Base-by-base conservation (phyloP, 2,888 invertebrate genomes). In the Caradrina clavipalpis region DNA sequence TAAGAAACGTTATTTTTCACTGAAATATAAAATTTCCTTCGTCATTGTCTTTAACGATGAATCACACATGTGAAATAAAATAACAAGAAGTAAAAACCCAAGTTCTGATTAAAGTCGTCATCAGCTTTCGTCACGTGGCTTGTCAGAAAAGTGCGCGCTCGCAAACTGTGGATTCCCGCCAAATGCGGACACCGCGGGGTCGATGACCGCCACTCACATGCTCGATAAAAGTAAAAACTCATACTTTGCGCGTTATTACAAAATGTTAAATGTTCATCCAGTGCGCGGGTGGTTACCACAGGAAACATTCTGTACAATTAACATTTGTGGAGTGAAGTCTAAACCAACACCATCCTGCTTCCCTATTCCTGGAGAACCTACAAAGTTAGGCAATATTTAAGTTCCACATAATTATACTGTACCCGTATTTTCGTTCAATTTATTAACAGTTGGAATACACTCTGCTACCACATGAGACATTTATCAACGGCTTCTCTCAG, bases 161-260 rank as follows among this genome's bases (percentile, higher is more conserved):
- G 88, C 89, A 76, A 89, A 88, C 87, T 84, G 85, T 83, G 85
- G 84, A 85, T 87, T 88, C 87, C 85, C 89, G 87, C 89, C 89
- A 88, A 90, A 89, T 85, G 83, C 82, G 85, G 84, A 85, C 86
- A 83, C 67, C 77, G 82, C 83, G 60, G 65, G 89, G 88, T 90
- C 88, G 81, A 76, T 84, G 89, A 91, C 89, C 89, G 73, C 70
- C 72, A 74, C 82, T 85, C 86, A 88, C 89, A 89, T 89, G 89
- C 88, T 91, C 90, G 90, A 92, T 93, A 94, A 95, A 94, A 94
- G 94, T 94, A 94, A 94, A 94, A 94, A 90, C 90, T 92, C 87
- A 87, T 89, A 88, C 89, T 90, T 89, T 90, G 87, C 85, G 83
- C 84, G 84, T 86, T 89, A 87, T 86, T 85, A 87, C 82, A 83